These are phyloP conservation scores for Germaria angustata DNA, from an alignment of 2,888 invertebrate genomes.

Conservation along the genomic window DNA sequence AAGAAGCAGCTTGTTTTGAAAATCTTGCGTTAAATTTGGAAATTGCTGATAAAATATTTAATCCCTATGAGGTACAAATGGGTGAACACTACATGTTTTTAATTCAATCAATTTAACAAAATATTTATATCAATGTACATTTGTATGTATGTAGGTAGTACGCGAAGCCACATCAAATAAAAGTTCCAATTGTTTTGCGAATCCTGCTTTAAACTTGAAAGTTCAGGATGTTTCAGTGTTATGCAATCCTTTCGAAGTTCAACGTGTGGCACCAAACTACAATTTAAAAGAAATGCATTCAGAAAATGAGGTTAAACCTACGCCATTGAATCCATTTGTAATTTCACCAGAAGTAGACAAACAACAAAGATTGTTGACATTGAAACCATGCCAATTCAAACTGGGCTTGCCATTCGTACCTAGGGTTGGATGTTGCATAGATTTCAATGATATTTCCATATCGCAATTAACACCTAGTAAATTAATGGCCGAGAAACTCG, in stretches of 20 bases:
- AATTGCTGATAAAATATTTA: constrained; percentile 77
- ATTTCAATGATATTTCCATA: constrained; percentile 75
- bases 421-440: constrained; percentile 77
- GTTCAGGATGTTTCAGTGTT: constrained; percentile 73
- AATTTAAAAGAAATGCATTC: constrained; percentile 64
- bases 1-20: constrained; percentile 76
- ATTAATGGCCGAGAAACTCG: constrained; percentile 77
- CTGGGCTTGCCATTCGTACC: constrained; percentile 79
- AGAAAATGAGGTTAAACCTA: constrained; percentile 72
- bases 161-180: constrained; percentile 60
- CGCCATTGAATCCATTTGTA: constrained; percentile 77
- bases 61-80: constrained; percentile 78
- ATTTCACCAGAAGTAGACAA: constrained; percentile 69
- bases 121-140: background rate
- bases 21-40: constrained; percentile 79
- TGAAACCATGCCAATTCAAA: constrained; percentile 71
- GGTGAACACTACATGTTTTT: background rate
- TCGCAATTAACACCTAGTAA: constrained; percentile 77
- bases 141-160: constrained; percentile 70
- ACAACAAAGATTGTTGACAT: constrained; percentile 62
- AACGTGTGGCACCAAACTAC: constrained; percentile 65
- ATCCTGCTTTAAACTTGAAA: constrained; percentile 77
- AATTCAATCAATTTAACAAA: too few relatives aligned
- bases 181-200: constrained; percentile 74
- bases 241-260: constrained; percentile 79